Percentiles rank a stretch among this genome's conserved stretches.
Evolutionary conservation across 2,797 vertebrate genomes (phyloP).

Genomic region (Eurystomus glaucurus): DNA sequence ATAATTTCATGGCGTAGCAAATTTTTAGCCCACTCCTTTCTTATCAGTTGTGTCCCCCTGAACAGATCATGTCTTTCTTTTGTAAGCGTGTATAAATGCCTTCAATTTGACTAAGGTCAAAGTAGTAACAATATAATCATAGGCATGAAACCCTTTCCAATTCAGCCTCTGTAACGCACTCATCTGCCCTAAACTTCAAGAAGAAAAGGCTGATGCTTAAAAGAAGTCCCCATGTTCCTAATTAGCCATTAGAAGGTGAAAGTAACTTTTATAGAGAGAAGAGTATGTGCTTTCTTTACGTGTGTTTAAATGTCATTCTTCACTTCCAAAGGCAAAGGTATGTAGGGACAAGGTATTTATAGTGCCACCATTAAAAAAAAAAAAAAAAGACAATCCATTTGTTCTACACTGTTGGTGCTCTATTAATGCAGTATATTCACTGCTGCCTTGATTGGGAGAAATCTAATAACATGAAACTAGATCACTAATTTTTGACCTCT

Average conservation of each 20-base stretch:
- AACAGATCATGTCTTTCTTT: neutral
- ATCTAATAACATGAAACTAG: conserved; percentile 41
- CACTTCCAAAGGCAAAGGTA: neutral
- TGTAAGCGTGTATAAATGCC: neutral
- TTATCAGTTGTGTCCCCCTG: neutral
- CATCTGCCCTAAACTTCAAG: neutral
- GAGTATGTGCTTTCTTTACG: neutral
- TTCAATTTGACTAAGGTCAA: neutral
- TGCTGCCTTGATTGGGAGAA: neutral
- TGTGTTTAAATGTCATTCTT: neutral
- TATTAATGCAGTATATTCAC: neutral
- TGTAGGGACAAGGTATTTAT: neutral
- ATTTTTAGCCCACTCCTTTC: neutral
- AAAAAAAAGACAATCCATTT: neutral
- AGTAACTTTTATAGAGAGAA: neutral
- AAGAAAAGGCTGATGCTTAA: neutral
- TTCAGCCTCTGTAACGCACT: neutral
- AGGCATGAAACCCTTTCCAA: neutral
- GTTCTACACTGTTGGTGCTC: neutral
- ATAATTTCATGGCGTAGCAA: neutral
- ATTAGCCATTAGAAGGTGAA: neutral
- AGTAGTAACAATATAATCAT: neutral
- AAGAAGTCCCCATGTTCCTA: neutral
- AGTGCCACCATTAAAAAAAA: neutral
- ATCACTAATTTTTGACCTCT: conserved; percentile 46